phyloP scores from a whole-genome alignment of 2,888 invertebrate genomes.

The Imbricaverruca yamaguchii region DNA sequence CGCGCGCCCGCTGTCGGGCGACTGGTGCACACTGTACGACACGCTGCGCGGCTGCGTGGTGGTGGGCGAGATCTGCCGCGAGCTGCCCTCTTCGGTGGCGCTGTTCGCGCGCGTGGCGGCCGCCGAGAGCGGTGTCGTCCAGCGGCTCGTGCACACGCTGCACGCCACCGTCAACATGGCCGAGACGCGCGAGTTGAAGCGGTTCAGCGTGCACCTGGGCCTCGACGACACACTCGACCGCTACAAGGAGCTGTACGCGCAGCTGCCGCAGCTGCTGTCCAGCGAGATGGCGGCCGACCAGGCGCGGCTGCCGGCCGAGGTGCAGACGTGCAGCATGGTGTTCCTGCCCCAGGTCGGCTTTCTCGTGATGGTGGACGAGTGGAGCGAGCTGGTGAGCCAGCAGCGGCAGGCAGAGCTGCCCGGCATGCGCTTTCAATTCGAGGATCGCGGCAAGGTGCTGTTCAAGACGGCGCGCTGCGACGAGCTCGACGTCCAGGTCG shows the following conservation, averaged over 20 bases:
- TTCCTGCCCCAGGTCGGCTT: constrained; percentile 70
- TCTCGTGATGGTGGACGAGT: constrained; percentile 46
- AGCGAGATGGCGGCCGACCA: constrained; percentile 62
- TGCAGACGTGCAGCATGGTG: constrained; percentile 52
- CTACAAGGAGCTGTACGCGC: constrained; percentile 57
- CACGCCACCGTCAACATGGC: constrained; percentile 9
- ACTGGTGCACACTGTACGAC: constrained; percentile 1
- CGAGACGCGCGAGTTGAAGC: constrained; percentile 10
- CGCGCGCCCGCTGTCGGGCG: background rate
- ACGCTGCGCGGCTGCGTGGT: background rate
- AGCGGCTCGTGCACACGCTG: background rate
- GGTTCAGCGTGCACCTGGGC: constrained; percentile 13
- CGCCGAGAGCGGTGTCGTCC: background rate
- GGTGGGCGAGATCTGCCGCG: background rate
- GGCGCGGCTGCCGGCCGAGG: constrained; percentile 54
- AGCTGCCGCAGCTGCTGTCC: constrained; percentile 62
- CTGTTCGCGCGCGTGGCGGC: background rate
- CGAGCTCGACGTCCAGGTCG: background rate
- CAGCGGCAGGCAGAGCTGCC: constrained; percentile 43
- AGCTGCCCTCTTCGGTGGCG: background rate
- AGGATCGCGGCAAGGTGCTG: constrained; percentile 55
- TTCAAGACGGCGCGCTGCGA: constrained; percentile 60
- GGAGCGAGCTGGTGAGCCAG: background rate
- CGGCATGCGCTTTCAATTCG: constrained; percentile 57
- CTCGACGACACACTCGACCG: constrained; percentile 11